A percentile compares a stretch with the other conserved stretches of the same genome.
Conservation (phyloP, 2,797 vertebrate species). For the Sebastes vulpes region DNA sequence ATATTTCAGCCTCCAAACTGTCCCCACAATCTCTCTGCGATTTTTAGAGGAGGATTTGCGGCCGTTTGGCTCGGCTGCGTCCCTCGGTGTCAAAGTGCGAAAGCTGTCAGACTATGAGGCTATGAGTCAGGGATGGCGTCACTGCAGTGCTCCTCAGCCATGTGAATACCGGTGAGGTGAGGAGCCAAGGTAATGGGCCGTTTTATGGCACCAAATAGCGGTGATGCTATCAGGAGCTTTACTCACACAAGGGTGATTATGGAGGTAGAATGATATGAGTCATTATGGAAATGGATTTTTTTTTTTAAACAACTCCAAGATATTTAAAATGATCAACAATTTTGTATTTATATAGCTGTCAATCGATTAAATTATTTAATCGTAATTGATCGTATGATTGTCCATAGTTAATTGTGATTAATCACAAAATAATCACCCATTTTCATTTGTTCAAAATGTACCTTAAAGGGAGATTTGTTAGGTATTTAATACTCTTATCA, state of each 20-base stretch:
- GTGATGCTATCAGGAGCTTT: conserved; percentile 13
- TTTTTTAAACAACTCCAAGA: too few relatives aligned
- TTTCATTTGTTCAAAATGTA: too few relatives aligned
- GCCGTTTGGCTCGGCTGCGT: conserved; percentile 18
- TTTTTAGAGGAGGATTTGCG: conserved; percentile 43
- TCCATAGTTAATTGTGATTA: too few relatives aligned
- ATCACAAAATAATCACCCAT: too few relatives aligned
- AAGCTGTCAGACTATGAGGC: conserved; percentile 40
- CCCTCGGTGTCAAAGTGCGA: conserved; percentile 54
- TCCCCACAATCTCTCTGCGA: background rate
- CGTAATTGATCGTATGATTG: too few relatives aligned
- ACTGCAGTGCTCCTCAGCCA: conserved; percentile 39
- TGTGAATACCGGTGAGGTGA: conserved; percentile 28
- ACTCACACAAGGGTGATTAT: conserved; percentile 21
- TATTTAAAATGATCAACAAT: too few relatives aligned
- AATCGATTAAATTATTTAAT: too few relatives aligned
- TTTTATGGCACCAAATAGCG: conserved; percentile 49
- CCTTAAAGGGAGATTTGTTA: too few relatives aligned
- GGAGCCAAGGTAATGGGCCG: conserved; percentile 39
- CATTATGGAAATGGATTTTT: background rate
- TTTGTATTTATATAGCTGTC: background rate
- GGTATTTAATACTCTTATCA: too few relatives aligned
- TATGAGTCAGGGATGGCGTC: conserved; percentile 69
- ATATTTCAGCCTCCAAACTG: conserved; percentile 33
- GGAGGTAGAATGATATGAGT: conserved; percentile 11